Evolutionary conservation across 2,113 vertebrate species (phyloP).

Genomic region (Mobula birostris): DNA sequence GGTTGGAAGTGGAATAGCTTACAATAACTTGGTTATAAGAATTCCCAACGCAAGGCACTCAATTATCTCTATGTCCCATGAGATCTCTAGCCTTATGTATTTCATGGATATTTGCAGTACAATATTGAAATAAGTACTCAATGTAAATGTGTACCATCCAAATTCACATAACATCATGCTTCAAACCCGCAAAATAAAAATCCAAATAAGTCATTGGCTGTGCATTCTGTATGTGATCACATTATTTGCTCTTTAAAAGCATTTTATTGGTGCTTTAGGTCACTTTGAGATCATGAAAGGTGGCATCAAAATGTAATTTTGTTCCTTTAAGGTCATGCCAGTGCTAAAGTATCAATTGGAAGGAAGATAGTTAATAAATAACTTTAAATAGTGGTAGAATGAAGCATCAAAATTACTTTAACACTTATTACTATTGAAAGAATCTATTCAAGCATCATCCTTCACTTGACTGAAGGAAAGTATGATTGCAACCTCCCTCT

Average conservation of each 20-base stretch:
- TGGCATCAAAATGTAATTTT: background rate
- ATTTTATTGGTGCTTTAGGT: background rate
- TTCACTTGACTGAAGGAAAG: background rate
- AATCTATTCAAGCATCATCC: background rate
- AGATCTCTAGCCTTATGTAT: background rate
- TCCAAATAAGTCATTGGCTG: background rate
- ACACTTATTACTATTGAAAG: background rate
- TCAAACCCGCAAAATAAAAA: background rate
- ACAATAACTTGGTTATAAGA: background rate
- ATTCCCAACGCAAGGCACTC: background rate
- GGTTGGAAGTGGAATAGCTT: background rate
- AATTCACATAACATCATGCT: background rate
- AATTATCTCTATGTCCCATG: conserved; percentile 19
- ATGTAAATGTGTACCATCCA: background rate
- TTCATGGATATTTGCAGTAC: background rate
- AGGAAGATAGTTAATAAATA: background rate
- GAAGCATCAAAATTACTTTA: background rate
- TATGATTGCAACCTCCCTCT: background rate
- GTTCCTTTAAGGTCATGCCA: background rate
- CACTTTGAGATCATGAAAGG: background rate
- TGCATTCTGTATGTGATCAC: background rate
- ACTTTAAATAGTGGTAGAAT: background rate
- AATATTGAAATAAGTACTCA: background rate
- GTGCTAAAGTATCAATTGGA: background rate
- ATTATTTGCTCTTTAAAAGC: background rate